These are phyloP conservation scores for Bombus pascuorum DNA, from an alignment of 1,140 invertebrate species.

Conservation along the genomic window DNA sequence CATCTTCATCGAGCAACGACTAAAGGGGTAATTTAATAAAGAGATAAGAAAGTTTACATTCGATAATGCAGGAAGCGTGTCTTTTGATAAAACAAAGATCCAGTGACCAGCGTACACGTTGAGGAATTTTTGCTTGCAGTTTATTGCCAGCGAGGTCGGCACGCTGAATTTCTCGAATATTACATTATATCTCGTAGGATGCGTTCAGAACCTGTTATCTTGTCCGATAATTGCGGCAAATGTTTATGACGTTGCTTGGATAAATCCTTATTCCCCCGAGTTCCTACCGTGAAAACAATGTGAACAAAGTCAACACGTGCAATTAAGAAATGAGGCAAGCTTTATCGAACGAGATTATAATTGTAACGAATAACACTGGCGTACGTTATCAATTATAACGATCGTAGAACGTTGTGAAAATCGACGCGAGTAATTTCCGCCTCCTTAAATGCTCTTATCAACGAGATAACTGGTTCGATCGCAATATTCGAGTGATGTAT, in stretches of 20 bases:
- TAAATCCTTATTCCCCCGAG: not conserved
- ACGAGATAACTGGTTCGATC: not conserved
- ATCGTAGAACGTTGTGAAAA: not conserved
- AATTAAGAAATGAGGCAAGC: slow-evolving; percentile 1
- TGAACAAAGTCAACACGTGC: not conserved
- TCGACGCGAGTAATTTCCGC: not conserved
- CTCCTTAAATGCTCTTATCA: slow-evolving; percentile 6
- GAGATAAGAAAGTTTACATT: not conserved
- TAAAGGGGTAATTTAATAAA: not conserved
- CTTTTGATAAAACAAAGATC: not conserved
- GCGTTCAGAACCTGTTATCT: slow-evolving; percentile 3
- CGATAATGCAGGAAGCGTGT: not conserved
- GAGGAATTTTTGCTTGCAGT: not conserved
- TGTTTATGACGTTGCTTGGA: slow-evolving; percentile 11
- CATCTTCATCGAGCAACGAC: not conserved
- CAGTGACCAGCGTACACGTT: not conserved
- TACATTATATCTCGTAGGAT: not conserved
- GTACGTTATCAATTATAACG: not conserved
- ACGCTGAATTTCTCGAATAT: slow-evolving; percentile 3
- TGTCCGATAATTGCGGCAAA: not conserved
- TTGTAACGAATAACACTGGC: not conserved
- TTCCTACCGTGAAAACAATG: not conserved
- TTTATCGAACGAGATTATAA: not conserved
- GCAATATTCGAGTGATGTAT: not conserved
- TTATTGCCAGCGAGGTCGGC: not conserved